Percentiles rank a stretch among this genome's conserved stretches.
Evolutionary conservation across 2,888 invertebrate species (phyloP).

Genomic region (Rhabditophanes sp.): DNA sequence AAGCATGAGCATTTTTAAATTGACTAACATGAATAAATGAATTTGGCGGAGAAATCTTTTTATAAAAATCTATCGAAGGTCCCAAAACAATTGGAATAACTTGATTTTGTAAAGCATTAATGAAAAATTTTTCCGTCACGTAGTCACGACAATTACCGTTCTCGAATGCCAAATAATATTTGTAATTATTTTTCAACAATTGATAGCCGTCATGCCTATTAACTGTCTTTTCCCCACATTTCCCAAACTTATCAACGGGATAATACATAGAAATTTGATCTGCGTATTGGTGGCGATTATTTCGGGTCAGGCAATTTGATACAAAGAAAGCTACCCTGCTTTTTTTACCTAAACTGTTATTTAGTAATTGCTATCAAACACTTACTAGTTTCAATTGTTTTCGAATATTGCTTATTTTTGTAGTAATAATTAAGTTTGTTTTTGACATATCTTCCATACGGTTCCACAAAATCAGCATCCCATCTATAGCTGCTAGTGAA

Average conservation of each 20-base stretch:
- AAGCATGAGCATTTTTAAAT: constrained; percentile 8
- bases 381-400: not conserved
- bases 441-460: constrained; percentile 11
- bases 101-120: constrained; percentile 10
- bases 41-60: constrained; percentile 13
- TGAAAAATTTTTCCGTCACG: constrained; percentile 26
- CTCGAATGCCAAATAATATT: constrained; percentile 24
- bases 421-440: not conserved
- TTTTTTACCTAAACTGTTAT: constrained; percentile 8
- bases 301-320: constrained; percentile 21
- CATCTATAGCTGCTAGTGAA: constrained; percentile 15
- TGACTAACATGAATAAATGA: constrained; percentile 21
- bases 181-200: constrained; percentile 9
- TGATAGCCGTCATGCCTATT: constrained; percentile 2
- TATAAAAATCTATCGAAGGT: constrained; percentile 11
- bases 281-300: constrained; percentile 10
- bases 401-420: not conserved
- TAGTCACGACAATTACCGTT: constrained; percentile 23
- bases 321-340: constrained; percentile 17
- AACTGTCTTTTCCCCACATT: constrained; percentile 8
- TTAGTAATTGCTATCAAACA: too few species aligned
- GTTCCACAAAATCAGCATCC: constrained; percentile 12
- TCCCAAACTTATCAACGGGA: constrained; percentile 13
- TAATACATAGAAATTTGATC: constrained; percentile 7
- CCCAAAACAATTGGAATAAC: constrained; percentile 18